Evolutionary conservation across 2,888 invertebrate genomes (phyloP), one percentile per base, ranked within the genome.

Genomic region (Smittia sp.): DNA sequence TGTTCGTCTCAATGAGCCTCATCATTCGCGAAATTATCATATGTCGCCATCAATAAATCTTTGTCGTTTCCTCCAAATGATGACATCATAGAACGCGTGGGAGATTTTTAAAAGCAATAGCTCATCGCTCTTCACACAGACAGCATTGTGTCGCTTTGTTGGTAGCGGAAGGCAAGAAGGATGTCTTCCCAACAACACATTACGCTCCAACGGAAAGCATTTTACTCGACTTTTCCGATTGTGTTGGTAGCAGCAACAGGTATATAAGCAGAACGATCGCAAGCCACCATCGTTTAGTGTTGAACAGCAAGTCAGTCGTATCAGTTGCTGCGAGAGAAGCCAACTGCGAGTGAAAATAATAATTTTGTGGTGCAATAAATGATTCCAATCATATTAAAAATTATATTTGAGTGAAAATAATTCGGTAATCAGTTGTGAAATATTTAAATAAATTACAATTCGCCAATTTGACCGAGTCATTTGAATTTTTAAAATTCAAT

Each of bases 181-280:
- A 39, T 15, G 15, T 63, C n/a, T 32, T 46, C n/a, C 46, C 6
- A 6, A 46, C 46, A 13, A 46, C 46, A 46, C n/a, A 11, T 46
- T 15, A 46, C 13, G 58, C 58, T 58, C 22, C 22, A 58, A 22
- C 13, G 22, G 22, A 58, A 20, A 7, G 58, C 9, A 58, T 58
- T 58, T 1, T 58, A 58, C 58, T 58, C 18, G 22, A 58, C 46
- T 15, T 3, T 3, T 58, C 18, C 18, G 6, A 22, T 22, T 20
- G 58, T 58, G 58, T 58, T 18, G 3, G 58, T 58, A 13, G 13
- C 22, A 70, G 69, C 69, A 70, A 70, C 69, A 70, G 69, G 69
- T 70, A 70, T 70, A 70, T 20, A 70, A 70, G 54, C 15, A 54
- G 27, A 24, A 52, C 15, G 69, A 70, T 70, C 69, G 32, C 24